These are phyloP conservation scores for Apotomis turbidana DNA, from an alignment of 2,888 invertebrate genomes.

Conservation along the genomic window DNA sequence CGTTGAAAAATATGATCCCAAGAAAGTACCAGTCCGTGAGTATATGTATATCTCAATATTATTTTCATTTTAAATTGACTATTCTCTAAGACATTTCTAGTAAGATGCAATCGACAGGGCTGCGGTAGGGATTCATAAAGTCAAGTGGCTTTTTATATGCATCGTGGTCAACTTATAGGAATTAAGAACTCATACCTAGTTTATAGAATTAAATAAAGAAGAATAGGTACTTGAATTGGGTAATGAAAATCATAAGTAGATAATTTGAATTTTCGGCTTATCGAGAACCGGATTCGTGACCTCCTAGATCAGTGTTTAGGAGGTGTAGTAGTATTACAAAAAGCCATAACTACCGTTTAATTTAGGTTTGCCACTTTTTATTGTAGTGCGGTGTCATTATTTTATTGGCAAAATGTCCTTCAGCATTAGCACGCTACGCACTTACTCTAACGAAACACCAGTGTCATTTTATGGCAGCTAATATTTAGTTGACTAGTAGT, in stretches of 20 bases:
- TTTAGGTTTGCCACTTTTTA: neutral
- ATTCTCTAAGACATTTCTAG: too few species aligned
- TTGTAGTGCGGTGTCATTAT: neutral
- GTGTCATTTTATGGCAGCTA: neutral
- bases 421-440: neutral
- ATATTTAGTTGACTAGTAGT: neutral
- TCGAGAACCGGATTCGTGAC: conserved; percentile 13
- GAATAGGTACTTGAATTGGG: too few species aligned
- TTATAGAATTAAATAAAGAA: too few species aligned
- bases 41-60: conserved; percentile 81
- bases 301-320: conserved; percentile 3
- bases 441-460: neutral
- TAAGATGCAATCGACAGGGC: neutral
- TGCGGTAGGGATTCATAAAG: neutral
- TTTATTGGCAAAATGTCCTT: conserved; percentile 8
- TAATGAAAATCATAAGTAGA: too few species aligned
- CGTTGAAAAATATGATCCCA: conserved; percentile 91
- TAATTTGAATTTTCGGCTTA: neutral
- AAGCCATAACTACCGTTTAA: neutral
- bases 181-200: too few species aligned
- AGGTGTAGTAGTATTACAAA: neutral
- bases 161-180: too few species aligned
- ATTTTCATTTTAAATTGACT: too few species aligned
- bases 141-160: too few species aligned
- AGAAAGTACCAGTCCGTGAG: conserved; percentile 97